A percentile compares a stretch with the other conserved stretches of the same genome.
Evolutionary conservation across 2,888 invertebrate genomes (phyloP).

Genomic region (Vanessa cardui): DNA sequence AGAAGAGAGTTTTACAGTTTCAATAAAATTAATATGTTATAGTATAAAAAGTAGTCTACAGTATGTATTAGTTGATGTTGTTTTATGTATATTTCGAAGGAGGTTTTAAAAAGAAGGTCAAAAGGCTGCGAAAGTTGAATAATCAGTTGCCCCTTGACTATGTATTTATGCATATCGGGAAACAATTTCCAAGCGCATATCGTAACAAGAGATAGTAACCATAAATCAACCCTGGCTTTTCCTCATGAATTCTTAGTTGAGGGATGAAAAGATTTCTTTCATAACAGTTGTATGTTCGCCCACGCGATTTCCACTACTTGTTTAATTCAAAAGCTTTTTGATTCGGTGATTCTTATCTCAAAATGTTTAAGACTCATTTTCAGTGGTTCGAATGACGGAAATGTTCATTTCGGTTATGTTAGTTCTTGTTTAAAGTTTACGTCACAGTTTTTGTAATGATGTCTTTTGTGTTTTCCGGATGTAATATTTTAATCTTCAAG

Average conservation of each 20-base stretch:
- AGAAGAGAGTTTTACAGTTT: too few species aligned
- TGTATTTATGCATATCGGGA: constrained; percentile 7
- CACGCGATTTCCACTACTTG: constrained; percentile 58
- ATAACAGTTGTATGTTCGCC: constrained; percentile 61
- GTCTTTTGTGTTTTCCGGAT: constrained; percentile 7
- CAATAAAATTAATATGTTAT: too few species aligned
- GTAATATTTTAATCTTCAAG: not conserved
- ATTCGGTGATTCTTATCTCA: constrained; percentile 17
- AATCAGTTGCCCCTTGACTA: not conserved
- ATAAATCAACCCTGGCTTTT: constrained; percentile 61
- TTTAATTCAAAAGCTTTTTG: constrained; percentile 32
- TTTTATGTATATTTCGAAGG: not conserved
- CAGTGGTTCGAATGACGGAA: constrained; percentile 5
- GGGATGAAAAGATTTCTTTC: constrained; percentile 67
- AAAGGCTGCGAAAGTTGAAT: not conserved
- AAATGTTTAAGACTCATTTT: constrained; percentile 23
- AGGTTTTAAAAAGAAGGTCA: not conserved
- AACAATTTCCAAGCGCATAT: constrained; percentile 60
- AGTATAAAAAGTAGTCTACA: too few species aligned
- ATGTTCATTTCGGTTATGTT: constrained; percentile 6
- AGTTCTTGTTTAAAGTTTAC: constrained; percentile 8
- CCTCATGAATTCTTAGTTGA: constrained; percentile 59
- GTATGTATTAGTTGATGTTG: too few species aligned
- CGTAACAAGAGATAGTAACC: constrained; percentile 63
- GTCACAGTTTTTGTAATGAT: constrained; percentile 8